Conservation (phyloP, 2,113 vertebrate genomes). For the Paraplagusia blochii region DNA sequence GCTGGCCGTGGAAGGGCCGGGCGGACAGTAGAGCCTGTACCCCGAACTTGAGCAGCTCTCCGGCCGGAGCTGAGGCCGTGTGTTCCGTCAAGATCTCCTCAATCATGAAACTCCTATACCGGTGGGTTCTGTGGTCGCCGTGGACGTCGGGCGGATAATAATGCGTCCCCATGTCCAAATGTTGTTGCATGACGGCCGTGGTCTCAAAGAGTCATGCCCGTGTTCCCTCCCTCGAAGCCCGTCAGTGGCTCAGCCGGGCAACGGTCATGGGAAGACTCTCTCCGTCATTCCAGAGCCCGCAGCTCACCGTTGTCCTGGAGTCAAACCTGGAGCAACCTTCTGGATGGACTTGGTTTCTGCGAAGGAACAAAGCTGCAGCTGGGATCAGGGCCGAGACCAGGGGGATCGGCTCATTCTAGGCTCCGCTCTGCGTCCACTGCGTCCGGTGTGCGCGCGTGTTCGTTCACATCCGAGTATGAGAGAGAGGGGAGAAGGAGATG, state of each 20-base stretch:
- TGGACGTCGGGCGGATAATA: constrained; percentile 84
- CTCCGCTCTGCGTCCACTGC: too few species aligned
- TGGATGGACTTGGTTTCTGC: too few species aligned
- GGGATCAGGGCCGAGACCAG: too few species aligned
- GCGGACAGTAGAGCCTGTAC: constrained; percentile 90
- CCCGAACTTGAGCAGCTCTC: constrained; percentile 93
- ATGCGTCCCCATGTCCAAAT: constrained; percentile 84
- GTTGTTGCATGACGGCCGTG: constrained; percentile 83
- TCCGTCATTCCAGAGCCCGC: too few species aligned
- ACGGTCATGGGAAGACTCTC: neutral
- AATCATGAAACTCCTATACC: constrained; percentile 97
- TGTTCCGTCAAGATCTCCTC: constrained; percentile 94
- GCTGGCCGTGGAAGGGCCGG: constrained; percentile 89
- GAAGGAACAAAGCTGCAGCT: too few species aligned
- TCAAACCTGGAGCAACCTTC: too few species aligned
- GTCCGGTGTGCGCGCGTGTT: too few species aligned
- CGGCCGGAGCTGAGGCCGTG: constrained; percentile 81
- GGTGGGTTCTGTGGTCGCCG: constrained; percentile 89
- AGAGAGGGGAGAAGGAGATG: too few species aligned
- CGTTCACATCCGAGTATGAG: too few species aligned
- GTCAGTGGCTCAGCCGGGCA: constrained; percentile 31
- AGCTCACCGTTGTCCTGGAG: too few species aligned
- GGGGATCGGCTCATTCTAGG: too few species aligned
- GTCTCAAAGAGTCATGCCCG: constrained; percentile 17
- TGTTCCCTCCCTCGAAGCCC: constrained; percentile 8